Percentiles rank a stretch among this genome's conserved stretches.
These are phyloP conservation scores for Petrocephalus sullivani DNA, from an alignment of 2,797 vertebrate genomes.

Conservation along the genomic window DNA sequence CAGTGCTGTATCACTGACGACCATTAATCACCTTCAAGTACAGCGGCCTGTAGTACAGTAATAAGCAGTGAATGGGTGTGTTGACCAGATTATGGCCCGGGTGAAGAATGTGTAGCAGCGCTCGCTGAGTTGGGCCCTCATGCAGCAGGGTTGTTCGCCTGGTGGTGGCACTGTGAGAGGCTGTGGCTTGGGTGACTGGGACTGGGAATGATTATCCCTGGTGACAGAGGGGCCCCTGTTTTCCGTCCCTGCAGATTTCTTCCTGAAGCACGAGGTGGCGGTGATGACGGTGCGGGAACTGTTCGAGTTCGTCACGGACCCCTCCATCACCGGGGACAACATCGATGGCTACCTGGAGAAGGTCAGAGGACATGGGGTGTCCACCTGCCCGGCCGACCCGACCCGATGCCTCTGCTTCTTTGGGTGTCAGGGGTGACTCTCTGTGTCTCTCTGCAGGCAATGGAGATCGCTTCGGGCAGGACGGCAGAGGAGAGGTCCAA, in stretches of 20 bases:
- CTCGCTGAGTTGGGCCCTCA: neutral
- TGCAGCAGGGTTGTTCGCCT: neutral
- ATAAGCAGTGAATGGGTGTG: neutral
- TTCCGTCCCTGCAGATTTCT: slow-evolving; percentile 69
- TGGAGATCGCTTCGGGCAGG: slow-evolving; percentile 77
- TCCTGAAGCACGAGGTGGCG: slow-evolving; percentile 72
- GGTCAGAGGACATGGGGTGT: slow-evolving; percentile 51
- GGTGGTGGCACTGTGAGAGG: neutral
- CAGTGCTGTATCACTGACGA: too few species aligned
- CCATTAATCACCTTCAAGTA: neutral
- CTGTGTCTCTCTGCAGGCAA: slow-evolving; percentile 62
- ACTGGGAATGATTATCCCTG: neutral
- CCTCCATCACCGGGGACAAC: slow-evolving; percentile 76
- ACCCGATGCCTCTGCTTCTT: neutral
- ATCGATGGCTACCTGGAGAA: slow-evolving; percentile 81
- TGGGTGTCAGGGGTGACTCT: neutral
- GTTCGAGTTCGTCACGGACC: slow-evolving; percentile 91
- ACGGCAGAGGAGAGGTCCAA: slow-evolving; percentile 79
- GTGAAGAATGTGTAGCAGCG: neutral
- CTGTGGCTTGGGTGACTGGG: neutral
- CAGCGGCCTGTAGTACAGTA: neutral
- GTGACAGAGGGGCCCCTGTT: neutral
- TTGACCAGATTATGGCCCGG: neutral
- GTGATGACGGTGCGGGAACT: slow-evolving; percentile 91
- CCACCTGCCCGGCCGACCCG: neutral